Evolutionary conservation across 2,888 invertebrate species (phyloP), one percentile per base, ranked within the genome.

Genomic region (Mystacides longicornis): DNA sequence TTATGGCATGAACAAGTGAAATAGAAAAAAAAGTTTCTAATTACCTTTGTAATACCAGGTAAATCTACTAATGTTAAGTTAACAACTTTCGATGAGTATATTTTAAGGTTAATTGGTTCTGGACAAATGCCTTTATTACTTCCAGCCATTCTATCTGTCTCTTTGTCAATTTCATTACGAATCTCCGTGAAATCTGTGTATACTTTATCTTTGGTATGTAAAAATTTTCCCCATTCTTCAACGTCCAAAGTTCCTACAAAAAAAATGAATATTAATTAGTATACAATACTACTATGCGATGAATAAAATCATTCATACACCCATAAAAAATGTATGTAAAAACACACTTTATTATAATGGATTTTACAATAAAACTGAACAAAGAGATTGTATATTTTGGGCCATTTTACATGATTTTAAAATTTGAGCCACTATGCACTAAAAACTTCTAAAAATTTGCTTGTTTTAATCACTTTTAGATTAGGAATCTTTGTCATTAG

Each of bases 61-160:
- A 99, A 78, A 79, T 99, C 99, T 49, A 99, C 95, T 48, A 99
- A 77, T 0, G 99, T 97, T 52, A 93, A 77, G 71, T 95, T 98
- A 51, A 99, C 93, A 31, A 99, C 98, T 63, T 83, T 83, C n/a
- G 87, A 85, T 0, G 99, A 99, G 71, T 78, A 99, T 67, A 99
- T 95, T 75, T 97, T 99, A 58, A 99, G 79, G 69, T 87, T 93
- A 64, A 99, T 99, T 0, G 98, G 91, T 65, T 96, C 95, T 0
- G 87, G 83, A 66, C 93, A 93, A 61, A 99, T 96, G 52, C 97
- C 97, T 78, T 99, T 99, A 71, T 99, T 99, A 63, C 69, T 83
- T 31, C 99, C 99, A 4, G 97, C 93, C 78, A 93, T 86, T 61
- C 94, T 82, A 59, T 94, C 93, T 0, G 99, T 99, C 75, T 99